Evolutionary conservation across 2,888 invertebrate species (phyloP).

Genomic region (Creontiades dilutus): DNA sequence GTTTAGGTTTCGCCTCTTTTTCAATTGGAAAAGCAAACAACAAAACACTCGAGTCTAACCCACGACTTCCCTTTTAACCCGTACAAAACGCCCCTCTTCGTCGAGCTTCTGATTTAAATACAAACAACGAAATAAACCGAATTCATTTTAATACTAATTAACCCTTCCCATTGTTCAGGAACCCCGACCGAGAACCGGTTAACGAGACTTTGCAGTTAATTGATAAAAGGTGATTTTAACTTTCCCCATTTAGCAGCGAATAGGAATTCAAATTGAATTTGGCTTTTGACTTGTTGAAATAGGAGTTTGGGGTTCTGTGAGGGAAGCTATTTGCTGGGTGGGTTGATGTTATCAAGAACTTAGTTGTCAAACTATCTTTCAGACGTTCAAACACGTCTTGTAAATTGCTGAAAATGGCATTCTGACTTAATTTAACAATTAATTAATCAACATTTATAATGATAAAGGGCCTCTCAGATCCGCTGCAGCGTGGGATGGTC

Average conservation of each 20-base stretch:
- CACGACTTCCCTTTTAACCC: constrained; percentile 38
- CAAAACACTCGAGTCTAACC: constrained; percentile 70
- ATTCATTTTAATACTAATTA: constrained; percentile 74
- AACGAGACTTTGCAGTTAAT: constrained; percentile 69
- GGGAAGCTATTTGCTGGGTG: not conserved
- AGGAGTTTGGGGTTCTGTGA: not conserved
- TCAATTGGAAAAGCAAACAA: constrained; percentile 73
- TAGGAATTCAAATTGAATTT: constrained; percentile 71
- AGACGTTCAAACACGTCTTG: not conserved
- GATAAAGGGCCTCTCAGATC: too few species aligned
- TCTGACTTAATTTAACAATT: too few species aligned
- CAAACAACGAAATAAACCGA: constrained; percentile 73
- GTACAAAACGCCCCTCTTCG: constrained; percentile 41
- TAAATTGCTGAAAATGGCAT: not conserved
- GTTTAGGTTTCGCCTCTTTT: constrained; percentile 31
- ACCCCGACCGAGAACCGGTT: constrained; percentile 59
- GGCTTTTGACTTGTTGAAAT: not conserved
- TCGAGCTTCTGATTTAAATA: constrained; percentile 72
- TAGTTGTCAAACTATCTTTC: not conserved
- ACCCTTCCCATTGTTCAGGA: constrained; percentile 64
- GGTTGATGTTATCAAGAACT: constrained; percentile 21
- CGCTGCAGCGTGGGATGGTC: too few species aligned
- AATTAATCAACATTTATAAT: too few species aligned
- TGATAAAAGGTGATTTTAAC: constrained; percentile 72
- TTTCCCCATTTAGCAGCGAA: constrained; percentile 68